These are phyloP conservation scores for Micropoecilia bifurca DNA, from an alignment of 2,797 vertebrate species.

Conservation along the genomic window DNA sequence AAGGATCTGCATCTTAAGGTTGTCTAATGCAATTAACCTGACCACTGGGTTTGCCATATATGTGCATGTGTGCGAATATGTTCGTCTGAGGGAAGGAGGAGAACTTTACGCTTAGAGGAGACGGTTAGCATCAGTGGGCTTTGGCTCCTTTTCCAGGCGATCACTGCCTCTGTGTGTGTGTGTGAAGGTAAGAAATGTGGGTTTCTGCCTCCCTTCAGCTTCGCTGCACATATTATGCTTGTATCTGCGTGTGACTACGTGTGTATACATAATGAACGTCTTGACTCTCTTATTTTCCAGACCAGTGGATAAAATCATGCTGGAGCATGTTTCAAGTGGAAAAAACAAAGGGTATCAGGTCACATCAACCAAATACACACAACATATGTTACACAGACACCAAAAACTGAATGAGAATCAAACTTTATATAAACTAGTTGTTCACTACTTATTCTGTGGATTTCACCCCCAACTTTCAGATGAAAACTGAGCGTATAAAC, in stretches of 20 bases:
- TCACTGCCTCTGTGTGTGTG: not conserved
- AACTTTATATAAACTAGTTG: not conserved
- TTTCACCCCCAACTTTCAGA: not conserved
- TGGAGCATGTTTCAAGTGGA: slow-evolving; percentile 53
- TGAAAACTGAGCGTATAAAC: not conserved
- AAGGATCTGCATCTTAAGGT: slow-evolving; percentile 68
- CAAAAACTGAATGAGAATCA: not conserved
- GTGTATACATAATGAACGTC: slow-evolving; percentile 55
- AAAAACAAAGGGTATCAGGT: slow-evolving; percentile 53
- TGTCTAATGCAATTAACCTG: slow-evolving; percentile 71
- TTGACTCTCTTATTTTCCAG: slow-evolving; percentile 73
- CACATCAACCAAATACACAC: slow-evolving; percentile 32
- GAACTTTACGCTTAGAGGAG: not conserved
- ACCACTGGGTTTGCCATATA: slow-evolving; percentile 59
- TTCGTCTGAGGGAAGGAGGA: slow-evolving; percentile 4
- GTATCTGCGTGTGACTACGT: slow-evolving; percentile 26
- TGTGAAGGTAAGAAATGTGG: slow-evolving; percentile 34
- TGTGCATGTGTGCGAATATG: slow-evolving; percentile 12
- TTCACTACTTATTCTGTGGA: not conserved
- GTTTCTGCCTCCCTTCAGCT: slow-evolving; percentile 53
- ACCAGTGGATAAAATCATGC: slow-evolving; percentile 69
- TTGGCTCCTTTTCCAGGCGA: slow-evolving; percentile 20
- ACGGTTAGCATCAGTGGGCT: slow-evolving; percentile 27
- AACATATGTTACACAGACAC: not conserved
- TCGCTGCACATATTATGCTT: slow-evolving; percentile 53